These are phyloP conservation scores for Echiichthys vipera DNA, from an alignment of 2,797 vertebrate species.

Conservation along the genomic window DNA sequence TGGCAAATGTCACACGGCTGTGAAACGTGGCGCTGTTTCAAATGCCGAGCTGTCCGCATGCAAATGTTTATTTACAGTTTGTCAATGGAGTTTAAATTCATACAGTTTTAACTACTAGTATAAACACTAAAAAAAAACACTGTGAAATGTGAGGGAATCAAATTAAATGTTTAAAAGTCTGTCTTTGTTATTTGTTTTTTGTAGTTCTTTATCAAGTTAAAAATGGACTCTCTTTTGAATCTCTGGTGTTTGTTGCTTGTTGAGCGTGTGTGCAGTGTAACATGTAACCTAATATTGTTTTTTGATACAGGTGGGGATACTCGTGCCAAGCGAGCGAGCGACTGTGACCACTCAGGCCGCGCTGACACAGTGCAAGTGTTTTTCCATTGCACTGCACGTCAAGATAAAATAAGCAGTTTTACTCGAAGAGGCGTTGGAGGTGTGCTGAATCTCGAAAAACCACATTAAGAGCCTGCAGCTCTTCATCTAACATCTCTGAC, in stretches of 20 bases:
- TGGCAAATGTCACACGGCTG: slow-evolving; percentile 52
- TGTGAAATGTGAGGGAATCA: not conserved
- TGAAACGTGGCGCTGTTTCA: slow-evolving; percentile 32
- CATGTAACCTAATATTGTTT: slow-evolving; percentile 37
- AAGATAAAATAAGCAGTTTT: slow-evolving; percentile 6
- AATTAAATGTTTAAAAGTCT: not conserved
- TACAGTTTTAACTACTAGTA: not conserved
- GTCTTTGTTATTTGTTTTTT: not conserved
- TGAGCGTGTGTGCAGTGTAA: slow-evolving; percentile 10
- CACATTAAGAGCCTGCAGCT: not conserved
- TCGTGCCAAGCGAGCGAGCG: slow-evolving; percentile 5
- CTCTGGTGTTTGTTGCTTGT: slow-evolving; percentile 8
- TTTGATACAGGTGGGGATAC: slow-evolving; percentile 18
- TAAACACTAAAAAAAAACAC: not conserved
- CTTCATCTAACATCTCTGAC: not conserved
- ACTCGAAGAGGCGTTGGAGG: not conserved
- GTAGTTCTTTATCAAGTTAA: not conserved
- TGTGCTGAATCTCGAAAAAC: not conserved
- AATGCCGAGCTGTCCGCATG: slow-evolving; percentile 1
- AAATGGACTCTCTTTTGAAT: not conserved
- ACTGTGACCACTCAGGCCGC: slow-evolving; percentile 20
- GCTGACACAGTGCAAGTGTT: not conserved
- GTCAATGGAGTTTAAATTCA: not conserved
- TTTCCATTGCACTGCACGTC: slow-evolving; percentile 29
- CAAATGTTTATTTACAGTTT: slow-evolving; percentile 1